Evolutionary conservation across 2,888 invertebrate genomes (phyloP), one percentile per base, ranked within the genome.

Genomic region (Drosophila subquinaria): DNA sequence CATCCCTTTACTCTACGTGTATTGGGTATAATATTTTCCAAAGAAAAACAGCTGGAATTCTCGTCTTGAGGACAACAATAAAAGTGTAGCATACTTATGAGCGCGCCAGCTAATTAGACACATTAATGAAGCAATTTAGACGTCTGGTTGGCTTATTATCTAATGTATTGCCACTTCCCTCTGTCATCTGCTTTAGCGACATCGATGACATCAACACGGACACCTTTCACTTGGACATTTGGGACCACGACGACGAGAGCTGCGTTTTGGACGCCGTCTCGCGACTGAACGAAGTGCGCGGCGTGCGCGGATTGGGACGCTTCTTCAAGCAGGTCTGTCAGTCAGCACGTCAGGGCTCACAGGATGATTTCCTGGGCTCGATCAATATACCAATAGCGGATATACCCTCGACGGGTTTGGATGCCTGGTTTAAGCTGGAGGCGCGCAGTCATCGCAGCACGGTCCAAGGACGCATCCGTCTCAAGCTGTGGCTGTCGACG

Each of bases 301-400:
- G 98, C 0, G 96, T 98, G 2, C 96, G 98, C 75, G 98, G 98
- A 0, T 94, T 99, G 50, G 98, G 98, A 0, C 94, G 97, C 33
- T 99, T 98, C 94, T 99, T 99, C 94, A 99, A 99, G 92, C 98
- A 99, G 94, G 97, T 99, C 69, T 98, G 98, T 76, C 99, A 99
- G 93, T 98, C 98, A 78, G 98, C 99, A 0, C 94, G 99, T 17
- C 97, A 97, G 76, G 98, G 97, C 40, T 97, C 97, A 77, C 97
- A 98, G 87, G 98, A 98, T 90, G 98, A 98, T 92, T 98, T 98
- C 90, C 94, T 98, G 8, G 95, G 95, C 57, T 96, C 96, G 84
- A 95, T 98, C 75, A 97, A 97, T 90, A 95, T 98, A 67, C 95
- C 95, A 0, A 94, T 97, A 13, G 85, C 91, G 13, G 74, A 98